phyloP scores from a whole-genome alignment of 2,797 vertebrate genomes.

The Dromococcyx pavoninus region DNA sequence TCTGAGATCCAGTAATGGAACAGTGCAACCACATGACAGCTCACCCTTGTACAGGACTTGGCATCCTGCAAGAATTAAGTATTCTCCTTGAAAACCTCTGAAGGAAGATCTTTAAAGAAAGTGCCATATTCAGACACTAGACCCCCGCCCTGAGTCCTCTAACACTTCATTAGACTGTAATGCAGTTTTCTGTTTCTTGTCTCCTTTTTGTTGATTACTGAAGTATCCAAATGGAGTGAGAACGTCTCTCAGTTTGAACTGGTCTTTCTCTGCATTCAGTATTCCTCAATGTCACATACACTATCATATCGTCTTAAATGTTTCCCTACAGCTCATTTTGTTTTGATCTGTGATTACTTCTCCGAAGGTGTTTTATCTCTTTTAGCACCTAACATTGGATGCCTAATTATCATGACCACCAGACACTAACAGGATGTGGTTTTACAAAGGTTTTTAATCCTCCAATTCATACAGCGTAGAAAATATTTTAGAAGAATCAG shows the following conservation, averaged over 20 bases:
- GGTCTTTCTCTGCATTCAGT: background rate
- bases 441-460: constrained; percentile 7
- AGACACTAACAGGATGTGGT: background rate
- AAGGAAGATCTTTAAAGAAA: background rate
- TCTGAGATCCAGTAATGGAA: background rate
- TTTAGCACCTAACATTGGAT: background rate
- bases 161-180: background rate
- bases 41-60: background rate
- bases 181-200: background rate
- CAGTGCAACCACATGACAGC: background rate
- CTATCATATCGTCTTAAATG: background rate
- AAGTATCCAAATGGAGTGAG: background rate
- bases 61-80: background rate
- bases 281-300: background rate
- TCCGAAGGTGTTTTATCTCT: background rate
- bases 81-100: constrained; percentile 5
- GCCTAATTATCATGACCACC: background rate
- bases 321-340: background rate
- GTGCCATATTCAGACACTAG: background rate
- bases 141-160: background rate
- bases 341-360: constrained; percentile 1
- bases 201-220: background rate
- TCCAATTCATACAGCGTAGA: background rate
- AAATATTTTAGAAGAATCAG: too few relatives aligned
- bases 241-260: background rate